Evolutionary conservation across 37 sponge, comb jelly and placozoan genomes (phyloP), one percentile per base, ranked within the genome.

Genomic region (Geodia barretti): DNA sequence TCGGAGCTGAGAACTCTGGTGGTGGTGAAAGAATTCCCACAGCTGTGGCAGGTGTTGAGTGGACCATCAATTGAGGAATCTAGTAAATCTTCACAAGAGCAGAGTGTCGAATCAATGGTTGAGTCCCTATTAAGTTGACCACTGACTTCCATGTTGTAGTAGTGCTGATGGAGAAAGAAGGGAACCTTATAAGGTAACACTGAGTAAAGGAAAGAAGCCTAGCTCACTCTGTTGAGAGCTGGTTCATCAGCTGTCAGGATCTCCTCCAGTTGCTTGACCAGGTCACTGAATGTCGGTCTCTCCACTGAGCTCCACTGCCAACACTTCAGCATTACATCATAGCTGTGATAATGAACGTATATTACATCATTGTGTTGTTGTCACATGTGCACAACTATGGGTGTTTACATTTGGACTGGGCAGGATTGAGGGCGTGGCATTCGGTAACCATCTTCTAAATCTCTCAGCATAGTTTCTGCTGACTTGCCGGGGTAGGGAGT

Each of bases 401-500:
- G n/a, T 29, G 2, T 78, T 84, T 77, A 84, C 85, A 84, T 60
- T 30, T 77, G 20, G 0, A 28, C 20, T n/a, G 85, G 85, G 62
- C 85, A 84, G 23, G 39, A 4, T 23, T 3, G n/a, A 62, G 85
- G 85, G 39, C 35, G 47, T 7, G 60, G 70, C 78, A 84, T 76
- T 60, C 71, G 68, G 39, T 84, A 75, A 0, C 75, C 71, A 17
- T n/a, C 17, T 34, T 42, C 29, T 26, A 84, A 9, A 38, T 20
- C 68, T 32, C 43, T 59, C 1, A 84, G 38, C 39, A 77, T 40
- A 2, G 43, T 54, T 23, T 84, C 78, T 4, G 75, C 32, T 43
- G 85, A 68, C 77, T 77, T 84, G 4, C 85, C 72, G 7, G 85
- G 78, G 60, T 84, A 84, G 1, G 85, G 85, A 34, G 62, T 67